Evolutionary conservation across 1,140 invertebrate species (phyloP).

Genomic region (Drepana arcuata): DNA sequence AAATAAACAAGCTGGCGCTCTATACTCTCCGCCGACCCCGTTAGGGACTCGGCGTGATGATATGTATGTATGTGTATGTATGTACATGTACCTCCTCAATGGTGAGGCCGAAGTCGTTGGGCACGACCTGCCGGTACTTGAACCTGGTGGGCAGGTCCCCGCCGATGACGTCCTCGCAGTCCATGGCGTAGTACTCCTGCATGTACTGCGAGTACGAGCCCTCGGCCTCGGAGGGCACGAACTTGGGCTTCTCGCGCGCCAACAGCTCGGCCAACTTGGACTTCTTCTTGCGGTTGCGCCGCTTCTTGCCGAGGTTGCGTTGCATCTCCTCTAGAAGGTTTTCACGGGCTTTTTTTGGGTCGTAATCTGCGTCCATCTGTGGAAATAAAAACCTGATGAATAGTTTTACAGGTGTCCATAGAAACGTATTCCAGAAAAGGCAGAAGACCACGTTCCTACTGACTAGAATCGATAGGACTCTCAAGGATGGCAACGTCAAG

Average conservation of each 20-base stretch:
- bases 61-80: no score
- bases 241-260: slow-evolving; percentile 82
- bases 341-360: slow-evolving; percentile 70
- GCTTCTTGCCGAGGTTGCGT: slow-evolving; percentile 71
- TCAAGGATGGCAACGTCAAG: no score
- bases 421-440: no score
- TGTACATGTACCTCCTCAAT: slow-evolving; percentile 92
- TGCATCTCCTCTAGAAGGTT: slow-evolving; percentile 75
- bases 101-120: slow-evolving; percentile 94
- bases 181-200: slow-evolving; percentile 94
- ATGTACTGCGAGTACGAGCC: slow-evolving; percentile 90
- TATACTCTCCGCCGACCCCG: no score
- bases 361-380: slow-evolving; percentile 92
- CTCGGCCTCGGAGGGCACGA: slow-evolving; percentile 81
- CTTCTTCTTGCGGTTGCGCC: slow-evolving; percentile 76
- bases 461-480: no score
- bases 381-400: slow-evolving; percentile 16
- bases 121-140: slow-evolving; percentile 90
- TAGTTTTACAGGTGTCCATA: no score
- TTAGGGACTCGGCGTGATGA: no score
- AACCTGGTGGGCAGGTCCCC: slow-evolving; percentile 93
- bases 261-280: slow-evolving; percentile 82
- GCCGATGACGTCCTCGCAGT: slow-evolving; percentile 95
- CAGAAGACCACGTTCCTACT: no score
- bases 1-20: slow-evolving; percentile 4